A percentile compares a stretch with the other conserved stretches of the same genome.
phyloP scores from a whole-genome alignment of 1,140 invertebrate species.

The Aleiodes sp. region DNA sequence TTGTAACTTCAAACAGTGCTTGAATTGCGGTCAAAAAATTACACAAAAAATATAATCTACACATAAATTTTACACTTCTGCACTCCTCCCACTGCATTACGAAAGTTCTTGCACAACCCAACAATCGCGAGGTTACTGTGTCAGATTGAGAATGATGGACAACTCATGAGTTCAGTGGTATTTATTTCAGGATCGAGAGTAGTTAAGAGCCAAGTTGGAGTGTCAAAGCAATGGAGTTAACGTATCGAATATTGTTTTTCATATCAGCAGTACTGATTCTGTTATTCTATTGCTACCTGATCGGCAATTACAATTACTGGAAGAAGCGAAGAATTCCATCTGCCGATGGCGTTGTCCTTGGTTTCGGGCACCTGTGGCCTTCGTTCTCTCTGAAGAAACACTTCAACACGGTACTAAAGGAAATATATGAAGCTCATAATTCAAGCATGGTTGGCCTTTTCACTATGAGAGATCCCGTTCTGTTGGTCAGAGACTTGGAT shows the following conservation, averaged over 20 bases:
- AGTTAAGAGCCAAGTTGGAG: neutral
- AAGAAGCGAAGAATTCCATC: slow-evolving; percentile 56
- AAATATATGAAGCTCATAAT: slow-evolving; percentile 35
- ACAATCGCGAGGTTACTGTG: too few species aligned
- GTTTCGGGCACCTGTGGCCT: slow-evolving; percentile 7
- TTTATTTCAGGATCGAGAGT: neutral
- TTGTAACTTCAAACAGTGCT: too few species aligned
- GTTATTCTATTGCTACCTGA: neutral
- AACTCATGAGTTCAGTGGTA: neutral
- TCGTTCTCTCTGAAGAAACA: slow-evolving; percentile 28
- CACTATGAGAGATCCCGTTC: slow-evolving; percentile 38
- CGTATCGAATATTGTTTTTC: neutral
- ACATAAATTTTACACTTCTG: too few species aligned
- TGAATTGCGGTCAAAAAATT: too few species aligned
- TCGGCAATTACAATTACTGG: slow-evolving; percentile 57
- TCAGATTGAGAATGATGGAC: too few species aligned
- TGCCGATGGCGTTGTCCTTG: slow-evolving; percentile 37
- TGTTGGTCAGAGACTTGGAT: slow-evolving; percentile 53
- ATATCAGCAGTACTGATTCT: neutral
- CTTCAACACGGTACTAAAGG: slow-evolving; percentile 11
- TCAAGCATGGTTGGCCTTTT: slow-evolving; percentile 46
- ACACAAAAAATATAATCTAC: too few species aligned
- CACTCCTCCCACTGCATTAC: too few species aligned
- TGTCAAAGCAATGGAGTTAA: neutral
- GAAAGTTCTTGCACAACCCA: too few species aligned